Base-by-base conservation (phyloP, 2,113 vertebrate genomes). In the Mobula hypostoma region DNA sequence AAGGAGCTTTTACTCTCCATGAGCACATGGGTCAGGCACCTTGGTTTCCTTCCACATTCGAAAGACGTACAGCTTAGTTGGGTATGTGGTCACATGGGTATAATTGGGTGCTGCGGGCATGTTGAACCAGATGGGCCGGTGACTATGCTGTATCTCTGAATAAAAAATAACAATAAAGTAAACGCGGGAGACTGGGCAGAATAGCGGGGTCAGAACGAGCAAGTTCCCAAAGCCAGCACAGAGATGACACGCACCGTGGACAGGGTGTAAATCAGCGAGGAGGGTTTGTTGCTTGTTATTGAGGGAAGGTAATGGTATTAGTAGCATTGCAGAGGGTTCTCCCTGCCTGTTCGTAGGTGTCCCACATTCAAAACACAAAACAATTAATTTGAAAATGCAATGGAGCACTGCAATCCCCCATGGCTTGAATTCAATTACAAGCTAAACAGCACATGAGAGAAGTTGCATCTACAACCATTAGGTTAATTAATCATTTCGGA, bases 401-500 rank as follows among this genome's bases (percentile, higher is more conserved):
- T 24, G 36, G 32, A 36, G 17, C 66, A 92, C 27, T 70, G 17
- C 7, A 40, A 72, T 66, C 58, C 40, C 27, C 27, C 14, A 61
- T 91, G n/a, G 32, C 88, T 70, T 66, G 70, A 32, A 87, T 61
- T 56, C 29, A 87, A 92, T 92, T 70, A n/a, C 19, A 48, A 91
- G 70, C 70, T 70, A 70, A 70, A 36, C 63, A 70, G 70, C 70
- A 36, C 17, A 93, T 93, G 40, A 21, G 70, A 48, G 74, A 93
- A 66, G 63, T 48, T 74, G 5, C 2, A 29, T 93, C 68, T 72
- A 29, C 40, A 92, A 93, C 40, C 90, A 40, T 93, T 40, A 74
- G n/a, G 68, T 66, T 48, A 74, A 56, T 93, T 72, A 74, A 90
- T 90, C 68, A 93, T 93, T 76, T 19, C 56, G 70, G 36, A 93